Evolutionary conservation across 2,797 vertebrate genomes (phyloP).

Genomic region (Coilia nasus): DNA sequence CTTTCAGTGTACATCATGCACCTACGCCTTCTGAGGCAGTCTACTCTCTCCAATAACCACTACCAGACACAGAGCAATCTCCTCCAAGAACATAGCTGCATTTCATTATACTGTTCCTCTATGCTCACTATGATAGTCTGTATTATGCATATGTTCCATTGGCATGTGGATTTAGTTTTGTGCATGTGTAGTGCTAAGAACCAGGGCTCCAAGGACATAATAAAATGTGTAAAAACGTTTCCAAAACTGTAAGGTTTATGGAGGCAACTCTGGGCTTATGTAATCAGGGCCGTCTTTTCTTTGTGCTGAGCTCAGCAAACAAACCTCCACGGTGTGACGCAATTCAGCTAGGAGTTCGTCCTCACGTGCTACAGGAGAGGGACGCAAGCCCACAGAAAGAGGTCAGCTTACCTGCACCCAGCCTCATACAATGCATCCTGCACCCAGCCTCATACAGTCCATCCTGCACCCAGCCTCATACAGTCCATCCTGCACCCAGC

Average conservation of each 20-base stretch:
- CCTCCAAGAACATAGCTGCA: not conserved
- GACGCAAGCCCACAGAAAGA: not conserved
- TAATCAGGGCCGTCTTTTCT: too few species aligned
- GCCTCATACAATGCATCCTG: too few species aligned
- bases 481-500: too few species aligned
- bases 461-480: too few species aligned
- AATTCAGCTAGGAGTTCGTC: not conserved
- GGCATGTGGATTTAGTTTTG: not conserved
- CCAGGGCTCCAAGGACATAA: not conserved
- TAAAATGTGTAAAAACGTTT: not conserved
- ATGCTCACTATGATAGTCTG: not conserved
- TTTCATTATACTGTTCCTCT: not conserved
- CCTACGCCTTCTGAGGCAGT: not conserved
- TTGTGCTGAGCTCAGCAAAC: not conserved
- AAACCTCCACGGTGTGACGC: not conserved
- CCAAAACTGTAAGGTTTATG: too few species aligned
- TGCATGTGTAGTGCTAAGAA: not conserved
- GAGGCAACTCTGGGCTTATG: too few species aligned
- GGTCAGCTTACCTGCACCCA: not conserved
- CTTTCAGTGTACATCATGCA: not conserved
- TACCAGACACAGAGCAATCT: not conserved
- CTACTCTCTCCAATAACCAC: not conserved
- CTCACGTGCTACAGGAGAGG: not conserved
- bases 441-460: too few species aligned
- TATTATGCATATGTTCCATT: not conserved